Percentiles rank a stretch among this genome's conserved stretches.
Evolutionary conservation across 2,888 invertebrate genomes (phyloP).

Genomic region (Serripes groenlandicus): DNA sequence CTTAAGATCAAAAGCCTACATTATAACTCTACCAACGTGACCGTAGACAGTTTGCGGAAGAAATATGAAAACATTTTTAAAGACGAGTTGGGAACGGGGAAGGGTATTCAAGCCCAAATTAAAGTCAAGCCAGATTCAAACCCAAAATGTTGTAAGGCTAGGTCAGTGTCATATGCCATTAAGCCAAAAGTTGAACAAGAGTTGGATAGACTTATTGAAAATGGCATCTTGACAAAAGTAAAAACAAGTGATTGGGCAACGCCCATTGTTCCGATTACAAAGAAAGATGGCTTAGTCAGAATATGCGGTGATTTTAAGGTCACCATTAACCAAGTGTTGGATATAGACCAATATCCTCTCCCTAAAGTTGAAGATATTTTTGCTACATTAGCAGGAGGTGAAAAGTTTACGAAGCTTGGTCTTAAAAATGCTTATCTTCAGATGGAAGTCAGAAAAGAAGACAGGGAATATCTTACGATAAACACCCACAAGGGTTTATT

Average conservation of each 20-base stretch:
- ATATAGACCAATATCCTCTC: slow-evolving; percentile 76
- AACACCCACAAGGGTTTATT: too few relatives aligned
- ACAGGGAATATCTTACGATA: too few relatives aligned
- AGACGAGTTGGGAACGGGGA: slow-evolving; percentile 34
- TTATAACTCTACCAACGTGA: not conserved
- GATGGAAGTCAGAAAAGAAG: too few relatives aligned
- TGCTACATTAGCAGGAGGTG: slow-evolving; percentile 57
- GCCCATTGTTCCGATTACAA: slow-evolving; percentile 14
- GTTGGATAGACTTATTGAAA: slow-evolving; percentile 10
- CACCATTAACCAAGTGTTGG: slow-evolving; percentile 71
- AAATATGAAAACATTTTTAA: slow-evolving; percentile 21
- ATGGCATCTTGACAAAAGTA: slow-evolving; percentile 25
- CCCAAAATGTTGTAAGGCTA: slow-evolving; percentile 66
- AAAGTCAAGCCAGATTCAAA: slow-evolving; percentile 33
- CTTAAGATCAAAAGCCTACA: slow-evolving; percentile 3
- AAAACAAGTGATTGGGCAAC: slow-evolving; percentile 28
- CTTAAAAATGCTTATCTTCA: slow-evolving; percentile 31
- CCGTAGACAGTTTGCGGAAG: not conserved
- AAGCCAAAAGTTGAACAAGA: slow-evolving; percentile 47
- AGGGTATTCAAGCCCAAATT: slow-evolving; percentile 50
- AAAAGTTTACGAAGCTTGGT: slow-evolving; percentile 67
- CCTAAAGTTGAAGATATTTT: slow-evolving; percentile 73
- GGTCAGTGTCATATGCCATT: slow-evolving; percentile 60
- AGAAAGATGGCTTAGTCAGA: slow-evolving; percentile 33
- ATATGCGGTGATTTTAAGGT: slow-evolving; percentile 76